Percentiles rank a stretch among this genome's conserved stretches.
Evolutionary conservation across 2,888 invertebrate species (phyloP).

Genomic region (Folsomia manolachei): DNA sequence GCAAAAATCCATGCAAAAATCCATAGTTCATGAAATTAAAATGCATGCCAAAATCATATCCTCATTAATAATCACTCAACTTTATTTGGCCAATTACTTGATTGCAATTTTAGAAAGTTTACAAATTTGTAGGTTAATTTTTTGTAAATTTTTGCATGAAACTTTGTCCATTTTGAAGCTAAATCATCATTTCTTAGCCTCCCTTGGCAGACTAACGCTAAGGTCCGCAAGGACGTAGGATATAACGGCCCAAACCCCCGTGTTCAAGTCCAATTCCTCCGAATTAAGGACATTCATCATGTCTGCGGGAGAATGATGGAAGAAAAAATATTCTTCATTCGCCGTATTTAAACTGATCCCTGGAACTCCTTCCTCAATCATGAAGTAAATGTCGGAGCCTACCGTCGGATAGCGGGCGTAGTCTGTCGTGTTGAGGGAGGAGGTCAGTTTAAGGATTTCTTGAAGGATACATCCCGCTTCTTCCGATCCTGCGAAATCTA

Average conservation of each 20-base stretch:
- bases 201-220: constrained; percentile 53
- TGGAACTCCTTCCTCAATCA: constrained; percentile 64
- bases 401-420: constrained; percentile 59
- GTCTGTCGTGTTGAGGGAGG: constrained; percentile 62
- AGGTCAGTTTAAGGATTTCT: constrained; percentile 66
- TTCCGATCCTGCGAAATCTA: constrained; percentile 64
- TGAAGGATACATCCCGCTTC: constrained; percentile 66
- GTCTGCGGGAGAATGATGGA: constrained; percentile 76
- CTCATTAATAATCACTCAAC: too few species aligned
- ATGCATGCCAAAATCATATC: too few species aligned
- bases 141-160: too few species aligned
- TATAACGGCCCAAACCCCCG: constrained; percentile 74
- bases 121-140: too few species aligned
- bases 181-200: too few species aligned
- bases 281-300: constrained; percentile 72
- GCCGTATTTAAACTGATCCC: constrained; percentile 66
- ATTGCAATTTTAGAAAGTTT: too few species aligned
- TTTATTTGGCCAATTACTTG: too few species aligned
- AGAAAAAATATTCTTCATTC: constrained; percentile 64
- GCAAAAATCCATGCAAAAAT: too few species aligned
- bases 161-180: too few species aligned
- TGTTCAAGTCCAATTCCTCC: constrained; percentile 66
- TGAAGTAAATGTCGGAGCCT: constrained; percentile 68
- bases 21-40: too few species aligned
- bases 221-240: constrained; percentile 75